Conservation (phyloP, 1,140 invertebrate species). For the Ceratosolen fusciceps region DNA sequence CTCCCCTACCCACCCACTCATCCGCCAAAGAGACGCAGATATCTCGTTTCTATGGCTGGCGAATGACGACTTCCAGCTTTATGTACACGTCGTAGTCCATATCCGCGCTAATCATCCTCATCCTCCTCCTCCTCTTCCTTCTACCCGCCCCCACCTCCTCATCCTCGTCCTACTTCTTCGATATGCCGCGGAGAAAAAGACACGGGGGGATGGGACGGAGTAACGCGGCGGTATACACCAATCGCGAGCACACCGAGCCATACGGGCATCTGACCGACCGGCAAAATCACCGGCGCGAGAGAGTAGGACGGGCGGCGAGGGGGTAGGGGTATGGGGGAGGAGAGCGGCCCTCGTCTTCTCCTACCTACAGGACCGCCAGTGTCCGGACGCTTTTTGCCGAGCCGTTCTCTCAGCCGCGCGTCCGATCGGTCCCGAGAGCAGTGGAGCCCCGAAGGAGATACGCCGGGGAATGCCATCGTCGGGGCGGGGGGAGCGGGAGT, state of each 20-base stretch:
- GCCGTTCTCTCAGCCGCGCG: slow-evolving; percentile 19
- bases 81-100: slow-evolving; percentile 41
- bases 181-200: not conserved
- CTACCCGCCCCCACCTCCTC: slow-evolving; percentile 2
- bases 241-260: slow-evolving; percentile 22
- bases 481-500: not conserved
- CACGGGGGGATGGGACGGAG: not conserved
- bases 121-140: slow-evolving; percentile 31
- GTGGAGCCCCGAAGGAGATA: slow-evolving; percentile 19
- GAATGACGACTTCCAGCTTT: slow-evolving; percentile 52
- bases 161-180: not conserved
- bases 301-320: too few species aligned
- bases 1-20: too few species aligned
- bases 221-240: slow-evolving; percentile 28
- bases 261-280: slow-evolving; percentile 25
- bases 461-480: slow-evolving; percentile 19
- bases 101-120: slow-evolving; percentile 44
- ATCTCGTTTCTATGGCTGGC: slow-evolving; percentile 14
- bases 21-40: slow-evolving; percentile 11
- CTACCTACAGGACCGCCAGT: not conserved
- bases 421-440: slow-evolving; percentile 47
- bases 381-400: slow-evolving; percentile 46
- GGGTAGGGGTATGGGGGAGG: too few species aligned
- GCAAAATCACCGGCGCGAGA: not conserved
- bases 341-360: not conserved